Conservation (phyloP, 2,888 invertebrate species). For the Pachydiplax longipennis region DNA sequence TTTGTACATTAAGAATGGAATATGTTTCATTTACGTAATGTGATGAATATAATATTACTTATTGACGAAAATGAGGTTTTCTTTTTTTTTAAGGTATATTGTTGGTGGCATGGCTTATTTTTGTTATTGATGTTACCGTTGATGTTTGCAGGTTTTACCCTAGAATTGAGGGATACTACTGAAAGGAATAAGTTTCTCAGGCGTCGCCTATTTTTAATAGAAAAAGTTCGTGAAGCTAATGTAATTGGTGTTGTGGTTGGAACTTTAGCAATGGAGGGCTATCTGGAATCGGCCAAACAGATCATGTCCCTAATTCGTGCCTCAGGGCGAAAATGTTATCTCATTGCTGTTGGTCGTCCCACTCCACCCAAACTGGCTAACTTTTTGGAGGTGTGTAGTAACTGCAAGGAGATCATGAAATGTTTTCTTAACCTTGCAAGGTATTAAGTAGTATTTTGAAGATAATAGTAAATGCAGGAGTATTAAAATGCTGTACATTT, state of each 20-base stretch:
- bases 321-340: constrained; percentile 86
- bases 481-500: not conserved
- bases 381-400: constrained; percentile 77
- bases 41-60: too few species aligned
- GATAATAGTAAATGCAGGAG: not conserved
- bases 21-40: too few species aligned
- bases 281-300: constrained; percentile 75
- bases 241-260: constrained; percentile 90
- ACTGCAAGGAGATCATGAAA: not conserved
- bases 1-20: too few species aligned
- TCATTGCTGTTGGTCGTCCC: constrained; percentile 92
- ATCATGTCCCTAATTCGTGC: constrained; percentile 75
- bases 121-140: not conserved
- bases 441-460: not conserved
- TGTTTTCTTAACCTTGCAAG: not conserved
- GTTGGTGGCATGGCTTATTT: not conserved
- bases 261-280: constrained; percentile 84
- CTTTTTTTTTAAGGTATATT: too few species aligned
- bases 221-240: constrained; percentile 89
- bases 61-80: too few species aligned
- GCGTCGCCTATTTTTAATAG: constrained; percentile 82
- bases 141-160: not conserved
- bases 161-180: not conserved
- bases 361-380: constrained; percentile 95
- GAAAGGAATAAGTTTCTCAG: constrained; percentile 71